Conservation (phyloP, 2,797 vertebrate genomes). For the Gymnopithys bicolor region DNA sequence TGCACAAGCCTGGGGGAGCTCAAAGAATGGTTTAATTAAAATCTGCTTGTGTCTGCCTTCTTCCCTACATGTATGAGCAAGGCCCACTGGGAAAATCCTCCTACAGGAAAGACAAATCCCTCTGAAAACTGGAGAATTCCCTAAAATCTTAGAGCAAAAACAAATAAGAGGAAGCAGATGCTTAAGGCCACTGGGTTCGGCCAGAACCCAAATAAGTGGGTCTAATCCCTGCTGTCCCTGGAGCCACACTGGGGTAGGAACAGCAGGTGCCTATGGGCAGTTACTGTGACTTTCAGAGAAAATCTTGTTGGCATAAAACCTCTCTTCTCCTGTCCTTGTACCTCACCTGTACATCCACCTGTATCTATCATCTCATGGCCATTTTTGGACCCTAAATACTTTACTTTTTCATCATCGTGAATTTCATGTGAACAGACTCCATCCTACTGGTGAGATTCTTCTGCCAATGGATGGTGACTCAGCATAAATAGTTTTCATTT, state of each 20-base stretch:
- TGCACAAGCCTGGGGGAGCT: slow-evolving; percentile 22
- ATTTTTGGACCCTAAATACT: background rate
- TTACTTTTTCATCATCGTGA: background rate
- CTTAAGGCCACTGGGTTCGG: background rate
- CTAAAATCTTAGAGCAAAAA: background rate
- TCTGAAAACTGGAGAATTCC: background rate
- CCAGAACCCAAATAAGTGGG: rapidly evolving
- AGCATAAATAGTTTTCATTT: background rate
- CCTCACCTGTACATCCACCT: background rate
- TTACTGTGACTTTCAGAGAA: background rate
- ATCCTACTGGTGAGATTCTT: background rate
- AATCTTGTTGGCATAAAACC: background rate
- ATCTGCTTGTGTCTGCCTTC: slow-evolving; percentile 12
- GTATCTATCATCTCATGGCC: background rate
- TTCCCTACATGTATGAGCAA: background rate
- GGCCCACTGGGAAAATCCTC: background rate
- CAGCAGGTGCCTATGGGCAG: background rate
- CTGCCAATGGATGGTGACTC: background rate
- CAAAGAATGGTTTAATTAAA: slow-evolving; percentile 58
- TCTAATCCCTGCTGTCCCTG: background rate
- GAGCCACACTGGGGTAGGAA: background rate
- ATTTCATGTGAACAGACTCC: rapidly evolving
- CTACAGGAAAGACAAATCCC: background rate
- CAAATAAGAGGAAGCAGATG: background rate
- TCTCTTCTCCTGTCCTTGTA: background rate